A percentile compares a stretch with the other conserved stretches of the same genome.
Conservation (phyloP, 2,888 invertebrate genomes). For the Podabrus alpinus region DNA sequence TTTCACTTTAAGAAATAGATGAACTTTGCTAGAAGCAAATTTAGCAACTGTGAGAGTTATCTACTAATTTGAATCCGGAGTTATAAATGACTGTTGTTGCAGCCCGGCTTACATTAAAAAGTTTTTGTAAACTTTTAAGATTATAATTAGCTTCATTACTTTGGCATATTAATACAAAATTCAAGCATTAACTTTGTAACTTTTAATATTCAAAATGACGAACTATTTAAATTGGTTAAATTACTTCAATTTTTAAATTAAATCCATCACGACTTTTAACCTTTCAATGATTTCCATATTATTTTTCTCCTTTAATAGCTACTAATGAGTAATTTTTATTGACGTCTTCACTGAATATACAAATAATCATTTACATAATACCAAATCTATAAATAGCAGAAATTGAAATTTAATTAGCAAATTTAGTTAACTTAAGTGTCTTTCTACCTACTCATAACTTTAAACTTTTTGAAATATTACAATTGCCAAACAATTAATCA, state of each 20-base stretch:
- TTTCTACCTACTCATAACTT: too few species aligned
- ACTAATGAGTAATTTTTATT: neutral
- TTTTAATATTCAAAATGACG: neutral
- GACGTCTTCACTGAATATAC: neutral
- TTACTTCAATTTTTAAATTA: neutral
- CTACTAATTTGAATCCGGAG: neutral
- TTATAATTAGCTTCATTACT: neutral
- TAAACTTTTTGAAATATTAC: too few species aligned
- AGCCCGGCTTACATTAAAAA: neutral
- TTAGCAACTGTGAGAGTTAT: neutral
- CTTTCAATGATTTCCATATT: neutral
- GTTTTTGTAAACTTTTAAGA: neutral
- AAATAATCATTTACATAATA: too few species aligned
- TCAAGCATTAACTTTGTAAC: neutral
- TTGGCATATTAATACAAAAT: neutral
- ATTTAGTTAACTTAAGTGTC: too few species aligned
- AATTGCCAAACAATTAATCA: too few species aligned
- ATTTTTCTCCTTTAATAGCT: too few species aligned
- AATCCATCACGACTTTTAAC: neutral
- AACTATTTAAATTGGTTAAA: neutral
- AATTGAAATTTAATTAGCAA: too few species aligned
- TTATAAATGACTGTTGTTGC: neutral
- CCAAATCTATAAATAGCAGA: too few species aligned
- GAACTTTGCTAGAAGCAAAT: neutral
- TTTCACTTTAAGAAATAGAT: neutral